Base-by-base conservation (phyloP, 2,888 invertebrate species). In the Tuta absoluta region DNA sequence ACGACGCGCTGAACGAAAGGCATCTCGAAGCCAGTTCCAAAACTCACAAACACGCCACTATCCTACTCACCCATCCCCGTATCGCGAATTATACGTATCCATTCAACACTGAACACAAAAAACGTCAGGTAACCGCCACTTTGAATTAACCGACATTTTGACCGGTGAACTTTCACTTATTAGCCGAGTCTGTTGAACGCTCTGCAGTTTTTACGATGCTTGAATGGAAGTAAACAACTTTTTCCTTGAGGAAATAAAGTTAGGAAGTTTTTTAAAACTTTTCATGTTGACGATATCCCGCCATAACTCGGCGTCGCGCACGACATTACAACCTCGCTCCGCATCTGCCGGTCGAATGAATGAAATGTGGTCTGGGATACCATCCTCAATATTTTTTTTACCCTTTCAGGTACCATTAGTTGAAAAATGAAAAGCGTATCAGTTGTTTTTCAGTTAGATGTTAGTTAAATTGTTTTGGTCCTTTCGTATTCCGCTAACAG, bases 1-100 rank as follows among this genome's bases (percentile, higher is more conserved):
- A 97, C 94, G 78, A 95, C 94, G 78, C 97, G 95, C 84, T 96
- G 95, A 83, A 96, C 95, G 93, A 97, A 97, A 88, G 97, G 97
- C 97, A 97, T 97, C 75, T 92, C 93, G 86, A 84, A 76, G 75
- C 73, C 71, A 79, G 85, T 85, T 80, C 74, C 72, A 72, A 69
- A 75, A 75, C 74, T 49, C 53, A 23, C 49, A 21, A 28, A 11
- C 53, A 33, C 76, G 74, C 77, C 79, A 77, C 88, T 85, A 45
- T 45, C 45, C 45, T 45, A 90, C 81, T 85, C 87, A 84, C 84
- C 89, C 91, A 91, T 90, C 78, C 81, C 84, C 78, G 79, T 75
- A 80, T 74, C 79, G 85, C 87, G 85, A 88, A 87, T 89, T 87
- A 85, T 84, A 85, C 81, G 80, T 86, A 86, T 49, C 86, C 89